Conservation (phyloP, 2,888 invertebrate genomes). For the Watsonalla binaria region DNA sequence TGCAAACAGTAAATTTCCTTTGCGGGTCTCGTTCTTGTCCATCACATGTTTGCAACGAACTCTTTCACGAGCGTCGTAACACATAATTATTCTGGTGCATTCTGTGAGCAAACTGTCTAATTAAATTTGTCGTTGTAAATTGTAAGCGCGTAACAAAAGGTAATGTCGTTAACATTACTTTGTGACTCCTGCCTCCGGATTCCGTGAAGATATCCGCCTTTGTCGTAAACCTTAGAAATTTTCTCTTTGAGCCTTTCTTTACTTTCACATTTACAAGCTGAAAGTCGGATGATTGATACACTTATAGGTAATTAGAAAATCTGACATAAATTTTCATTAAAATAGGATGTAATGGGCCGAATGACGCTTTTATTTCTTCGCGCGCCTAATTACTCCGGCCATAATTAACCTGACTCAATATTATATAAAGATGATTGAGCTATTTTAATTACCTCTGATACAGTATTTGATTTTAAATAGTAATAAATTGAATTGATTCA, state of each 20-base stretch:
- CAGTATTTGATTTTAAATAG: slow-evolving; percentile 8
- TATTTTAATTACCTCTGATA: background rate
- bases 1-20: no score
- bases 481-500: slow-evolving; percentile 27
- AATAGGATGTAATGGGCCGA: no score
- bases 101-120: background rate
- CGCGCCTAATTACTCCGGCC: background rate
- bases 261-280: no score
- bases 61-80: no score
- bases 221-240: background rate
- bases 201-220: background rate
- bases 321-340: no score
- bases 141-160: background rate
- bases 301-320: no score
- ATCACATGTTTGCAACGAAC: no score
- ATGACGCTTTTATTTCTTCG: background rate
- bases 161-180: background rate
- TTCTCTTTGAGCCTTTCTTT: background rate
- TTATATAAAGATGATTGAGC: no score
- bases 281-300: no score
- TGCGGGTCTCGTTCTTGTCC: no score
- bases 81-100: background rate
- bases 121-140: background rate
- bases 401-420: background rate
- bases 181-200: background rate